These are phyloP conservation scores for Leptobrachium leishanense DNA, from an alignment of 2,113 vertebrate species.

Conservation along the genomic window DNA sequence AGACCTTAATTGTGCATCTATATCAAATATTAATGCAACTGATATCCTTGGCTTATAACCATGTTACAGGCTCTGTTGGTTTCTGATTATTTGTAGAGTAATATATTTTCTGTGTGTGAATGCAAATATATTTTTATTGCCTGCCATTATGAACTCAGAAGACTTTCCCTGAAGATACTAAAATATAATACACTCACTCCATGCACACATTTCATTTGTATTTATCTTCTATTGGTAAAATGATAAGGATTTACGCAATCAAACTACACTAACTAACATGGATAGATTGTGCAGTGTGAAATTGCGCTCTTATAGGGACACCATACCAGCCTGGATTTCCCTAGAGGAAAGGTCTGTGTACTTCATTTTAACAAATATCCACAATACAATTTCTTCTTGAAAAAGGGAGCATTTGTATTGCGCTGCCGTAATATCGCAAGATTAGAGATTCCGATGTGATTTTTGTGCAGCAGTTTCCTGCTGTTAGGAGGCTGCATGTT, in stretches of 20 bases:
- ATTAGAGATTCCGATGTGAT: too few relatives aligned
- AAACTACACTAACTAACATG: slow-evolving; percentile 15
- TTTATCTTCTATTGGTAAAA: slow-evolving; percentile 50
- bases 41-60: slow-evolving; percentile 51
- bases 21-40: slow-evolving; percentile 50
- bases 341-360: too few relatives aligned
- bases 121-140: slow-evolving; percentile 69
- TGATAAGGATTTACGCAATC: slow-evolving; percentile 21
- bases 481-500: too few relatives aligned
- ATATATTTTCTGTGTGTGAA: slow-evolving; percentile 54
- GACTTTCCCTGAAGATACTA: slow-evolving; percentile 66
- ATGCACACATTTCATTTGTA: slow-evolving; percentile 61
- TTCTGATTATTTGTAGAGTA: slow-evolving; percentile 47
- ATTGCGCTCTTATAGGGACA: background rate
- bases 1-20: slow-evolving; percentile 47
- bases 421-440: too few relatives aligned
- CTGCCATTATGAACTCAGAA: slow-evolving; percentile 64
- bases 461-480: too few relatives aligned
- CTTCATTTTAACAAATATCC: too few relatives aligned
- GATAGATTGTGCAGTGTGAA: background rate
- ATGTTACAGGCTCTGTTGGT: slow-evolving; percentile 48
- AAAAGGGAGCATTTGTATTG: too few relatives aligned
- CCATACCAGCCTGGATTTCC: too few relatives aligned
- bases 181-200: slow-evolving; percentile 54
- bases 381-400: too few relatives aligned